These are phyloP conservation scores for Sander lucioperca DNA, from an alignment of 2,113 vertebrate genomes.

Conservation along the genomic window DNA sequence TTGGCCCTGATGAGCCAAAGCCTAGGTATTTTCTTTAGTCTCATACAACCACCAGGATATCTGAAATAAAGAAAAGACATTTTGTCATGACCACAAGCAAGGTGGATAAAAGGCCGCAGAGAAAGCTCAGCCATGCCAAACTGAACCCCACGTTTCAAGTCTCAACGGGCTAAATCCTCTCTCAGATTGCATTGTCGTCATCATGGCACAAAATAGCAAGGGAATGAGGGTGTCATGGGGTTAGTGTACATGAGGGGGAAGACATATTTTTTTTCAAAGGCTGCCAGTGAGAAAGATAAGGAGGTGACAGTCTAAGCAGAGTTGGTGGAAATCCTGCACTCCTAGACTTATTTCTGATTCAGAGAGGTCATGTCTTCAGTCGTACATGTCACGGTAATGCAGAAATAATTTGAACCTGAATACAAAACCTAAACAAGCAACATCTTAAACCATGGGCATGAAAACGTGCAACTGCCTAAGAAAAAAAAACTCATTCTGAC, in stretches of 20 bases:
- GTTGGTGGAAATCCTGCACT: slow-evolving; percentile 20
- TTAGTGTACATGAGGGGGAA: slow-evolving; percentile 26
- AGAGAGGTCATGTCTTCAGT: slow-evolving; percentile 2
- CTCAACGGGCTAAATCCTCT: slow-evolving; percentile 30
- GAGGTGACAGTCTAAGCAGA: slow-evolving; percentile 18
- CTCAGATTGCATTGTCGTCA: slow-evolving; percentile 32
- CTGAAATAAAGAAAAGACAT: neutral
- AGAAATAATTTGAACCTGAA: slow-evolving; percentile 5
- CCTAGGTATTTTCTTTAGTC: neutral
- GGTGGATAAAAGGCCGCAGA: neutral
- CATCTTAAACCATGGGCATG: no score
- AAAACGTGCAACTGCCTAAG: neutral
- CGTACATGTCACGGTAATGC: neutral
- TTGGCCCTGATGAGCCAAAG: neutral
- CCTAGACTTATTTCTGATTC: slow-evolving; percentile 6
- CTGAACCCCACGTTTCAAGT: slow-evolving; percentile 2
- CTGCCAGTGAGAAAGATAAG: slow-evolving; percentile 33
- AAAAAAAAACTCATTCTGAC: neutral
- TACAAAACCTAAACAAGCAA: neutral
- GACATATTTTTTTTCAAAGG: slow-evolving; percentile 23
- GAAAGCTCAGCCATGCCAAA: slow-evolving; percentile 18
- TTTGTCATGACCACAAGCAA: neutral
- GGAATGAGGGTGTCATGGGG: slow-evolving; percentile 44
- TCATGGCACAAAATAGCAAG: slow-evolving; percentile 13
- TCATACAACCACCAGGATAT: neutral